phyloP scores from a whole-genome alignment of 53 echinoderm and acorn worm genomes.

The Glandiceps talaboti region DNA sequence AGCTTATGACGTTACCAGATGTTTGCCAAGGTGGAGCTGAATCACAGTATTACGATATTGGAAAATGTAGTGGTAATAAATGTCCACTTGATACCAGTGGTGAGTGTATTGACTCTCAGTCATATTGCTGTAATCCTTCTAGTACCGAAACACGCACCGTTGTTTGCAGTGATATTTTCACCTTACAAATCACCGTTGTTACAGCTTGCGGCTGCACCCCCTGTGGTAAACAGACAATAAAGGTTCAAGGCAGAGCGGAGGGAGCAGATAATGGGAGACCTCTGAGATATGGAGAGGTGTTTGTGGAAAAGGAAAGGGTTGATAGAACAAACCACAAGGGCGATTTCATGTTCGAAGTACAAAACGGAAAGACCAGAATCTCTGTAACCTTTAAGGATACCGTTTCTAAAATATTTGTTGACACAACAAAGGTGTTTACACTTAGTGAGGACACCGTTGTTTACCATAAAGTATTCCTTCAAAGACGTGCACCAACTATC shows the following conservation, averaged over 20 bases:
- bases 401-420: background rate
- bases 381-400: background rate
- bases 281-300: background rate
- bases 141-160: background rate
- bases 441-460: background rate
- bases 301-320: background rate
- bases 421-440: background rate
- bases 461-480: background rate
- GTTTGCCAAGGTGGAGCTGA: background rate
- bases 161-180: background rate
- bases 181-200: background rate
- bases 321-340: background rate
- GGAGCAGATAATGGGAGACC: background rate
- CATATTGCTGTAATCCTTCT: background rate
- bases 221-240: background rate
- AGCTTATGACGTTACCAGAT: background rate
- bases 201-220: background rate
- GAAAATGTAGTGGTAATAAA: background rate
- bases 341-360: background rate
- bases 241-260: background rate
- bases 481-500: background rate
- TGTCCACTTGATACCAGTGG: background rate
- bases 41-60: background rate
- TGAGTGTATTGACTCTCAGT: background rate
- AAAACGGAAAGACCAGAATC: background rate